Percentiles rank a stretch among this genome's conserved stretches.
These are phyloP conservation scores for Zosterops japonicus DNA, from an alignment of 2,113 vertebrate genomes.

Conservation along the genomic window DNA sequence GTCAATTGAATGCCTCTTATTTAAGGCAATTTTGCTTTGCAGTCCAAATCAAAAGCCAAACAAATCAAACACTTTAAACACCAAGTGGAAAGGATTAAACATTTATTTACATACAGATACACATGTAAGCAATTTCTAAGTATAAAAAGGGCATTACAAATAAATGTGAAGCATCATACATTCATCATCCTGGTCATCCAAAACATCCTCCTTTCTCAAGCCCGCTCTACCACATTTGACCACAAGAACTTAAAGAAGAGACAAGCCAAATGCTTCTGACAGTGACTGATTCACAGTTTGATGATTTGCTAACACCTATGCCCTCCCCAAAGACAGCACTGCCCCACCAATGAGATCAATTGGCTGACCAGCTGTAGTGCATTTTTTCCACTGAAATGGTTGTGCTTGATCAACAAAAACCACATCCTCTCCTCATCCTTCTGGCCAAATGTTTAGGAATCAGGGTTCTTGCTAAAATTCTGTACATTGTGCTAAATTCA, in stretches of 20 bases:
- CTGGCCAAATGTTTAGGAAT: background rate
- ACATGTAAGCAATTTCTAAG: slow-evolving; percentile 69
- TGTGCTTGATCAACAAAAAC: slow-evolving; percentile 43
- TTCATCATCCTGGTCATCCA: slow-evolving; percentile 66
- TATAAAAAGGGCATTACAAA: slow-evolving; percentile 70
- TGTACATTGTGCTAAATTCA: slow-evolving; percentile 62
- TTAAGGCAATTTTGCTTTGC: background rate
- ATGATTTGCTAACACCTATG: slow-evolving; percentile 9
- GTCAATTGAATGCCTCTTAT: background rate
- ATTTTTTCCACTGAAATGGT: background rate
- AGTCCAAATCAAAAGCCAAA: background rate
- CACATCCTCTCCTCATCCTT: background rate
- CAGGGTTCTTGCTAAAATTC: background rate
- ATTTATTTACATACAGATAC: slow-evolving; percentile 78
- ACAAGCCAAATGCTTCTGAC: slow-evolving; percentile 22
- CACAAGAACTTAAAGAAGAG: slow-evolving; percentile 53
- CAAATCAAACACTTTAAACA: background rate
- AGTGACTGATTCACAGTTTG: slow-evolving; percentile 48
- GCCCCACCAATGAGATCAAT: background rate
- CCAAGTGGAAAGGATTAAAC: slow-evolving; percentile 69
- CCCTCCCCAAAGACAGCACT: slow-evolving; percentile 13
- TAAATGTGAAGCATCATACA: slow-evolving; percentile 69
- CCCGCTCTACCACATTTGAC: slow-evolving; percentile 55
- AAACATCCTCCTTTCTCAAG: slow-evolving; percentile 68
- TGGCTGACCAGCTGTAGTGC: background rate